Evolutionary conservation across 2,797 vertebrate species (phyloP), one percentile per base, ranked within the genome.

Genomic region (Tragopan temminckii): DNA sequence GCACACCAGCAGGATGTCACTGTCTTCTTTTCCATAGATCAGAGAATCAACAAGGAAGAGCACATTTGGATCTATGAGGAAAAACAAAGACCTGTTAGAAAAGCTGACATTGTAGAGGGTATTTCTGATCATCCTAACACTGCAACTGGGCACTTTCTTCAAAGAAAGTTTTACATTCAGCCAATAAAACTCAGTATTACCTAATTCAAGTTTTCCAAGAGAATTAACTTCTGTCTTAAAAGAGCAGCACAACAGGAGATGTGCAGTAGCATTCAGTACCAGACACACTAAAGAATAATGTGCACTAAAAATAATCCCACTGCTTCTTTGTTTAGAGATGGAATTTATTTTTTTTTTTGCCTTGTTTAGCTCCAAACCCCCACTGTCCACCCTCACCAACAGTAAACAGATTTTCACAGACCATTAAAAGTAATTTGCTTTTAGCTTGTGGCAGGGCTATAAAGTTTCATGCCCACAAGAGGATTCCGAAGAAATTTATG

Each of bases 31-130:
- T 23, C 97, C 97, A 20, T 98, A 82, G 78, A 96, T 93, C 77
- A 98, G 95, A 62, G 97, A 88, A 89, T 97, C 98, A 84, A 98
- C 98, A 93, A 98, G 98, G 97, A 99, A 99, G 70, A 98, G 98
- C 86, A 98, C 97, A 4, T 96, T 92, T n/a, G 98, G 98, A 98
- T 99, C 99, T 99, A 97, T 58, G 46, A 93, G 88, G 63, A 38
- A 96, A 89, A 7, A 46, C 52, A 94, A 90, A 79, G 58, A 75
- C 23, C 48, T 43, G 64, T 95, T 40, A 92, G 69, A 88, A 24
- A 85, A 79, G 46, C 12, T 81, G 84, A 35, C 59, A 46, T 5
- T 78, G 77, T 62, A 78, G 21, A 53, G 29, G 23, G n/a, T 89
- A 80, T 58, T 95, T 89, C 42, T 50, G 50, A 87, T 53, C 45